A percentile compares a stretch with the other conserved stretches of the same genome.
These are phyloP conservation scores for Microtus richardsoni DNA, from an alignment of 2,113 vertebrate genomes.

Conservation along the genomic window DNA sequence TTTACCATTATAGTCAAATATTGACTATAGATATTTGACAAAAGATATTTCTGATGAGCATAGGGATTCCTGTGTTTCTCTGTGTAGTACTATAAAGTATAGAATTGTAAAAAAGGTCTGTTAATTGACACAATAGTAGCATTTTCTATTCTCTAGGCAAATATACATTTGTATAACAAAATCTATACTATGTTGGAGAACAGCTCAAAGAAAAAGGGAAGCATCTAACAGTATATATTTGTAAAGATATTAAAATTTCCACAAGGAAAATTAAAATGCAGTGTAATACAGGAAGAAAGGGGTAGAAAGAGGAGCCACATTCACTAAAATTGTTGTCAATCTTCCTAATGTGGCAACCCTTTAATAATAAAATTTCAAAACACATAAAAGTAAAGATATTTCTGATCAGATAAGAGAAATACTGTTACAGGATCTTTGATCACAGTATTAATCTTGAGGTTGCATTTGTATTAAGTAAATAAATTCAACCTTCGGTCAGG, in stretches of 20 bases:
- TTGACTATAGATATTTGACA: too few relatives aligned
- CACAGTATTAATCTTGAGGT: too few relatives aligned
- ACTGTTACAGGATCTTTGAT: background rate
- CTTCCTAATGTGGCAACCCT: background rate
- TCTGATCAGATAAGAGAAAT: background rate
- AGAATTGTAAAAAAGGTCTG: background rate
- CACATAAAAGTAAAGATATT: background rate
- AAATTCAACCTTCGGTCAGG: too few relatives aligned
- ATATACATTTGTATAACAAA: background rate
- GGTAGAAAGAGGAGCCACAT: background rate
- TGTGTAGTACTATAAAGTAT: background rate
- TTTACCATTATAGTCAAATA: background rate
- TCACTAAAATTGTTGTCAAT: background rate
- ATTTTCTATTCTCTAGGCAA: background rate
- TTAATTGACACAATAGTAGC: background rate
- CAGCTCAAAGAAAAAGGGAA: conserved; percentile 1
- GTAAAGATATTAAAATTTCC: background rate
- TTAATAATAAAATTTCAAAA: background rate
- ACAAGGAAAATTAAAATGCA: background rate
- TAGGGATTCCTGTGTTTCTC: background rate
- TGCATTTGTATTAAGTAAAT: too few relatives aligned
- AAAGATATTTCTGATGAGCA: background rate
- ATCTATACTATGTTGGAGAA: background rate
- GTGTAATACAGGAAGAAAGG: background rate
- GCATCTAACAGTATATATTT: background rate